Base-by-base conservation (phyloP, 1,140 invertebrate species). In the Drosophila truncata region DNA sequence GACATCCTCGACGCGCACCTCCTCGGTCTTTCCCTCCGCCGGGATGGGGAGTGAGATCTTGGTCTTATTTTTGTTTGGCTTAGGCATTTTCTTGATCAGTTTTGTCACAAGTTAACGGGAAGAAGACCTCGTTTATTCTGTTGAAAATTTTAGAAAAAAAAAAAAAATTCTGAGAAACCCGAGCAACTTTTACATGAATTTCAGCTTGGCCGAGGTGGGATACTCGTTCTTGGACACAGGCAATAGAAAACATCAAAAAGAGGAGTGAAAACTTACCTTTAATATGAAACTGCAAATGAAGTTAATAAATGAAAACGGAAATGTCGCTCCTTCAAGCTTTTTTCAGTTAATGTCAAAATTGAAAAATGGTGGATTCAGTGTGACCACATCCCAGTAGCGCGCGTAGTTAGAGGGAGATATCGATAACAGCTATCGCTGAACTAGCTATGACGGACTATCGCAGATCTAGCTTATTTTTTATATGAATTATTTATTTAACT, bases 1-100 rank as follows among this genome's bases (percentile, higher is more conserved):
- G 27, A 94, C 95, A 75, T 95, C 95, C 66, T 95, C 95, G 78
- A 95, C 94, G 63, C 93, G 93, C 79, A 95, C 81, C 35, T 78
- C 77, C 65, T 84, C 80, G n/a, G 78, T 20, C 25, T 91, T 91
- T 91, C 93, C 95, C 94, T 57, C 95, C 93, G 80, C 93, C n/a
- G 93, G 93, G 61, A 94, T 94, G 69, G 95, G 94, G 44, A 95
- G 95, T 23, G 95, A 55, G 29, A 74, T 71, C 31, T 95, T 95
- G 92, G 96, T 96, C 91, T 97, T 96, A 20, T 97, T 93, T 95
- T 97, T 97, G 64, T 96, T 97, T 23, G 97, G 93, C 95, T 97
- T 96, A 50, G 97, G 97, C 97, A 97, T 97, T 18, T 70, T 92
- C 20, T 70, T 92, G 47, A 73, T 58, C 76, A 81, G 58, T 16